Conservation (phyloP, 2,797 vertebrate species). For the Uromys caudimaculatus region DNA sequence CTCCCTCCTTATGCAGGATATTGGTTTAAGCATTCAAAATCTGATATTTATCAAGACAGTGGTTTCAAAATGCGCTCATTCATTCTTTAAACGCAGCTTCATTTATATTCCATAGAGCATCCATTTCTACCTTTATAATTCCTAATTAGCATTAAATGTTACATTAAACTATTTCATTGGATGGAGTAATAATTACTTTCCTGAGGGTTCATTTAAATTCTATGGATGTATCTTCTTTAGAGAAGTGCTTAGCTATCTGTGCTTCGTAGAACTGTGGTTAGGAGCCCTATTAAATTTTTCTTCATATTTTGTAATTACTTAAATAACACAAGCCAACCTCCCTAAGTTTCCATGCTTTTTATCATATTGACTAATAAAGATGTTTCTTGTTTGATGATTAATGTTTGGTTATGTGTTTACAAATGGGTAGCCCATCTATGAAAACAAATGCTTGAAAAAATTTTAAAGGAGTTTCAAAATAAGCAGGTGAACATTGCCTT, state of each 20-base stretch:
- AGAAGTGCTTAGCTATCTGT: slow-evolving; percentile 50
- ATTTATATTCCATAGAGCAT: slow-evolving; percentile 16
- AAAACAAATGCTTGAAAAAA: neutral
- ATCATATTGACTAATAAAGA: neutral
- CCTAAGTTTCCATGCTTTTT: neutral
- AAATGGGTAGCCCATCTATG: neutral
- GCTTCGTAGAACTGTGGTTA: neutral
- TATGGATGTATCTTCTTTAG: neutral
- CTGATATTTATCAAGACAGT: neutral
- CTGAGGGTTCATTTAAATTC: neutral
- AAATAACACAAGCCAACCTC: neutral
- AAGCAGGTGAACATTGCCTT: neutral
- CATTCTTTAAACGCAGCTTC: neutral
- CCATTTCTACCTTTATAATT: slow-evolving; percentile 37
- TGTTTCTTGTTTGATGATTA: neutral
- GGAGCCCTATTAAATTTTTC: slow-evolving; percentile 59
- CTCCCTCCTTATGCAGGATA: neutral
- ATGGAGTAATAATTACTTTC: slow-evolving; percentile 67
- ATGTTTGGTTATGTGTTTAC: neutral
- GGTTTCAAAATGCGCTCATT: neutral
- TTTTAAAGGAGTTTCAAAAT: neutral
- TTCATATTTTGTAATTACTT: slow-evolving; percentile 47
- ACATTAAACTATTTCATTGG: slow-evolving; percentile 25
- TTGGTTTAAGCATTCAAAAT: neutral
- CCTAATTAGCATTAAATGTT: slow-evolving; percentile 56